Conservation (phyloP, 1,140 invertebrate genomes). For the Chironomus striatipennis region DNA sequence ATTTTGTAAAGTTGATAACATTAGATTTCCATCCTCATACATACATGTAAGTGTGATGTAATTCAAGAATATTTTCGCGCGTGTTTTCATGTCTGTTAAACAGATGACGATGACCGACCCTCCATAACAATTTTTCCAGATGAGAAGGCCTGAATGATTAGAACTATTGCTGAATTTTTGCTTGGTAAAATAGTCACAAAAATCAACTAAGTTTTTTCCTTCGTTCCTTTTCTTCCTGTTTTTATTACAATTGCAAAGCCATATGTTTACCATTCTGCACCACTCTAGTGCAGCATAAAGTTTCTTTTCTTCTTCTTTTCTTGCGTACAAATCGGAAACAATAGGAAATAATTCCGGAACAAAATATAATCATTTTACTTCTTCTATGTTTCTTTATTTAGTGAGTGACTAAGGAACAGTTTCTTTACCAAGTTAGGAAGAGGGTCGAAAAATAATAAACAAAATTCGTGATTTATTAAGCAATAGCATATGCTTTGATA, state of each 20-base stretch:
- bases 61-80: neutral
- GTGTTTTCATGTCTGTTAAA: neutral
- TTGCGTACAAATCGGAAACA: neutral
- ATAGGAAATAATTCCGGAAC: neutral
- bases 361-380: neutral
- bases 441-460: neutral
- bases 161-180: neutral
- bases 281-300: neutral
- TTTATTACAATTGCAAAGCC: neutral
- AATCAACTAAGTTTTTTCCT: no score
- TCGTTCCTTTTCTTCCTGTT: neutral
- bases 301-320: no score
- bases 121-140: neutral
- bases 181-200: no score
- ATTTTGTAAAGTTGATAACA: neutral
- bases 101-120: neutral
- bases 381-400: neutral
- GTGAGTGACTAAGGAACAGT: neutral
- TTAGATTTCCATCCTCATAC: no score
- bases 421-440: neutral
- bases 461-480: conserved; percentile 4
- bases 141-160: neutral
- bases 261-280: neutral
- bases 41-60: no score
- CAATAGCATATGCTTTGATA: no score